Conservation (phyloP, 2,113 vertebrate genomes). For the Phyllostomus hastatus region DNA sequence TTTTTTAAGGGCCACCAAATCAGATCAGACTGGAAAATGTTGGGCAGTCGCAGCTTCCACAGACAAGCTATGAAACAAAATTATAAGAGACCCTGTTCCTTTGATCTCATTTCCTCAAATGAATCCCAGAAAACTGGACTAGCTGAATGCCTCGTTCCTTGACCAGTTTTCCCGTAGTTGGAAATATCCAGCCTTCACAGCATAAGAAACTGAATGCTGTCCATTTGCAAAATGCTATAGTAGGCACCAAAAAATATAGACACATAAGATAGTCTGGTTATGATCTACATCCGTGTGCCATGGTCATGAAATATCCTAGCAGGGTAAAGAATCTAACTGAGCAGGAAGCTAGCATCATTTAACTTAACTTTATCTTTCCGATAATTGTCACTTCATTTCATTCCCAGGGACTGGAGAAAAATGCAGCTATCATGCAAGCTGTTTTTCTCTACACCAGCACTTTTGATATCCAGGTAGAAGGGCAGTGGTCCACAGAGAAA, state of each 20-base stretch:
- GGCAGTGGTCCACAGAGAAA: slow-evolving; percentile 26
- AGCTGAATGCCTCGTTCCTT: background rate
- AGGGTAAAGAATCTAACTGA: background rate
- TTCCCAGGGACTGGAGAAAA: background rate
- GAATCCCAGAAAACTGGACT: background rate
- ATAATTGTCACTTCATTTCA: slow-evolving; percentile 1
- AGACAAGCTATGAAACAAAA: background rate
- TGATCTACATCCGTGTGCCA: background rate
- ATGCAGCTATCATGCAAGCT: background rate
- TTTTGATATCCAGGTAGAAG: slow-evolving; percentile 27
- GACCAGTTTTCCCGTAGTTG: background rate
- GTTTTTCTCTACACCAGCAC: slow-evolving; percentile 24
- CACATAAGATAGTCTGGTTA: background rate
- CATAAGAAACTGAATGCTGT: background rate
- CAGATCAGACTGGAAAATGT: background rate
- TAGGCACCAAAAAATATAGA: background rate
- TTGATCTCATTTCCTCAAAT: background rate
- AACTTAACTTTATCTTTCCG: slow-evolving; percentile 27
- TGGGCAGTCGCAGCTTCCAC: background rate
- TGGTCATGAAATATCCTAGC: background rate
- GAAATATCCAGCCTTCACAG: background rate
- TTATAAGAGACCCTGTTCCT: background rate
- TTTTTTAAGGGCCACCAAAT: background rate
- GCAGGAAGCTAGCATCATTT: background rate
- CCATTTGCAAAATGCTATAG: background rate